Evolutionary conservation across 2,888 invertebrate genomes (phyloP).

Genomic region (Eupithecia pulchellata): DNA sequence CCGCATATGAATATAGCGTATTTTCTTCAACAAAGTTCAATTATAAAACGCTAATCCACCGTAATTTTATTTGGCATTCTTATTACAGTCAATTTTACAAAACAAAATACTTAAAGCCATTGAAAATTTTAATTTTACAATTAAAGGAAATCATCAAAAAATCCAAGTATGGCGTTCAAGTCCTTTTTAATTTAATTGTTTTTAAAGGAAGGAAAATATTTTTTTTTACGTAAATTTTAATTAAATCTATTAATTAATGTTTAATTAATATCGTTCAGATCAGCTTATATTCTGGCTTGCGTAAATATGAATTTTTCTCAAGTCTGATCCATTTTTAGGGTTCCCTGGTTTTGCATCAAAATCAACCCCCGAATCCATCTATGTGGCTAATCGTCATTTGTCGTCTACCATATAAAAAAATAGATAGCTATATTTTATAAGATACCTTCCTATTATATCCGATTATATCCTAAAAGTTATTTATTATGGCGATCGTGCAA

Average conservation of each 20-base stretch:
- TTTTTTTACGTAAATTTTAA: constrained; percentile 43
- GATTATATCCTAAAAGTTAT: not conserved
- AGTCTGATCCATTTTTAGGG: constrained; percentile 26
- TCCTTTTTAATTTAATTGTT: not conserved
- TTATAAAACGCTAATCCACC: not conserved
- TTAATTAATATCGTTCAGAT: constrained; percentile 65
- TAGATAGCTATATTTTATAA: not conserved
- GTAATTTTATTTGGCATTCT: not conserved
- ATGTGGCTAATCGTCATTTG: not conserved
- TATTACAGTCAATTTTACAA: not conserved
- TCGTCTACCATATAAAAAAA: not conserved
- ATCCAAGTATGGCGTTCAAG: constrained; percentile 14
- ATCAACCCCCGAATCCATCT: not conserved
- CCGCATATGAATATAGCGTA: no score
- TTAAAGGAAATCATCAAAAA: constrained; percentile 6
- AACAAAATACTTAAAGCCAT: not conserved
- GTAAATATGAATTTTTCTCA: constrained; percentile 62
- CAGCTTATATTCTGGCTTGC: constrained; percentile 47
- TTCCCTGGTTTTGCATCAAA: not conserved
- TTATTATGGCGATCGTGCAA: not conserved
- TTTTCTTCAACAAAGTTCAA: not conserved
- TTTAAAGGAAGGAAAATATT: constrained; percentile 8
- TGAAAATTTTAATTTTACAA: not conserved
- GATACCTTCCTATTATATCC: not conserved
- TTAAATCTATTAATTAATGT: constrained; percentile 62